These are phyloP conservation scores for Phrynocephalus versicolor DNA, from an alignment of 2,113 vertebrate species.

Conservation along the genomic window DNA sequence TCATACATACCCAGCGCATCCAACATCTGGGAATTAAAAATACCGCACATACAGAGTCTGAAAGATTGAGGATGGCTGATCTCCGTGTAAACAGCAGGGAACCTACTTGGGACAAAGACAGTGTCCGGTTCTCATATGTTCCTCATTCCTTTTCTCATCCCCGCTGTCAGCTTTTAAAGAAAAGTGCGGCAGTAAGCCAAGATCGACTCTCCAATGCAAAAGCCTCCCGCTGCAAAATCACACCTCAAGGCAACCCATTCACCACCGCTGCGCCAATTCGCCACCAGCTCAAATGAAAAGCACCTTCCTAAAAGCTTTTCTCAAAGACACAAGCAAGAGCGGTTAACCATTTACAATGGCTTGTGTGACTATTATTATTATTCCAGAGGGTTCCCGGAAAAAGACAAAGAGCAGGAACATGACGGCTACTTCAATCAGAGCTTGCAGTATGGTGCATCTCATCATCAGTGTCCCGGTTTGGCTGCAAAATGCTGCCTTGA, in stretches of 20 bases:
- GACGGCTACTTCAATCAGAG: background rate
- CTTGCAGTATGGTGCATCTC: background rate
- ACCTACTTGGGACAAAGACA: too few species aligned
- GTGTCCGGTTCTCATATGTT: too few species aligned
- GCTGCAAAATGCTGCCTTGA: constrained; percentile 8
- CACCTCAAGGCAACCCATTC: background rate
- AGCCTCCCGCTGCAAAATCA: background rate
- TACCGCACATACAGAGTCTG: too few species aligned
- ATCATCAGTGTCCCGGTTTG: background rate
- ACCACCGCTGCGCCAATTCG: background rate
- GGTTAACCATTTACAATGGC: background rate
- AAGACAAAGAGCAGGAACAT: background rate
- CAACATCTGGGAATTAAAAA: too few species aligned
- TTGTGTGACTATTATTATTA: background rate
- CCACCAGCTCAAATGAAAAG: background rate
- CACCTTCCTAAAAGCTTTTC: background rate
- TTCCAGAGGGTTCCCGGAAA: background rate
- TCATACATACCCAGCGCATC: too few species aligned
- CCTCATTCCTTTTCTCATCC: too few species aligned
- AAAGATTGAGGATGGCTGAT: too few species aligned
- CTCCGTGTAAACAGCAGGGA: too few species aligned
- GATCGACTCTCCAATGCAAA: background rate
- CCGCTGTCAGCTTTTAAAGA: background rate
- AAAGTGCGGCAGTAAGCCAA: background rate
- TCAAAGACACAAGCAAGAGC: background rate